Evolutionary conservation across 2,888 invertebrate genomes (phyloP), one percentile per base, ranked within the genome.

Genomic region (Acleris cristana): DNA sequence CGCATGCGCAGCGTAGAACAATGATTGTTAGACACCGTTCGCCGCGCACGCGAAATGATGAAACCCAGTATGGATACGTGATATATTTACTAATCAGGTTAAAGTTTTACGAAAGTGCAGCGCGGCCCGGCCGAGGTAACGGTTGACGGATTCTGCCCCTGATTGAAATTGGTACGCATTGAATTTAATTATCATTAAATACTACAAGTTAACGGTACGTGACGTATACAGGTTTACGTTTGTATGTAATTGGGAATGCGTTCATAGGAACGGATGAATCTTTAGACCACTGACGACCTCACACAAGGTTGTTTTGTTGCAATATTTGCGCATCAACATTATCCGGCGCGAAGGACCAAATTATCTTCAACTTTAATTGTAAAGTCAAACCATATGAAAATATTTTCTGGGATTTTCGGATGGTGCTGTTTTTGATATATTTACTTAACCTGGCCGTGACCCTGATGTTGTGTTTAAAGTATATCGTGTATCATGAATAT

Each of bases 1-100:
- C 75, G 79, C 78, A 85, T 86, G 81, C 83, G 77, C 72, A 70
- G 70, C 72, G 70, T 68, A 55, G 66, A 76, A 79, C 81, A 79
- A 40, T 40, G 40, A 80, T 80, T 75, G 79, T 74, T 65, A 65
- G 70, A 70, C 69, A 68, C 71, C 64, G 66, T 67, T 71, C 40
- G 55, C 34, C 51, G 70, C 79, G 77, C 79, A 78, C 77, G 74
- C 79, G 75, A 79, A 76, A 76, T 90, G 89, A 80, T 77, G 90
- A 87, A 89, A 90, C 80, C 65, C 40, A 71, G 70, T 62, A 58
- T 57, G 62, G 69, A 75, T 74, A 84, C 90, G 90, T 89, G 90
- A 86, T 87, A 78, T 80, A 84, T 82, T 84, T 90, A 85, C 84
- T 80, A 89, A 90, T 85, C 78, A 78, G 74, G 78, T 71, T 72